phyloP scores from a whole-genome alignment of 1,140 invertebrate species.

The Chionoecetes opilio region DNA sequence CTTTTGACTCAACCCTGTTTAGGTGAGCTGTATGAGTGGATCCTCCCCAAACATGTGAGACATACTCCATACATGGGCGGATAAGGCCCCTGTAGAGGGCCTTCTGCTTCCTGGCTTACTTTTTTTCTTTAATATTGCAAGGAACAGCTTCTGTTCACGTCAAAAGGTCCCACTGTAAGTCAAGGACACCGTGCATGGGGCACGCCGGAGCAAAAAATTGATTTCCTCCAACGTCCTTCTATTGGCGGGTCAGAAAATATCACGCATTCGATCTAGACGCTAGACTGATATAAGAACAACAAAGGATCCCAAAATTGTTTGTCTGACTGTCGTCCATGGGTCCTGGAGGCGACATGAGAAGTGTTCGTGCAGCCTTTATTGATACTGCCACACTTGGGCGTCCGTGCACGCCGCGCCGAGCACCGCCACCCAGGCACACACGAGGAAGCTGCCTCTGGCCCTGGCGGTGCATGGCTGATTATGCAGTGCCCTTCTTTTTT shows the following conservation, averaged over 20 bases:
- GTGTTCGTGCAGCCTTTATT: not conserved
- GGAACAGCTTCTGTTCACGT: not conserved
- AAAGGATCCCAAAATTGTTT: not conserved
- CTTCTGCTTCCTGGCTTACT: not conserved
- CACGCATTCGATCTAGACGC: not conserved
- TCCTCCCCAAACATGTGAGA: too few species aligned
- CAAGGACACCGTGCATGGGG: not conserved
- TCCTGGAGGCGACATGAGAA: not conserved
- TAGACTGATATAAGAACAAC: not conserved
- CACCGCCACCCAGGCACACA: not conserved
- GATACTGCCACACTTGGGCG: not conserved
- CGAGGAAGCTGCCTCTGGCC: constrained; percentile 6
- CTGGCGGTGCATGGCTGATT: not conserved
- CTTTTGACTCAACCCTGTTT: too few species aligned
- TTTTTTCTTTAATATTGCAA: not conserved
- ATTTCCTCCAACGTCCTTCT: not conserved
- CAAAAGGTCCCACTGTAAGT: not conserved
- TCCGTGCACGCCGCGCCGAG: not conserved
- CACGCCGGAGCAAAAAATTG: not conserved
- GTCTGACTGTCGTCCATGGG: not conserved
- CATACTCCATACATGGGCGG: too few species aligned
- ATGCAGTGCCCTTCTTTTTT: not conserved
- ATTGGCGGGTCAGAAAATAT: not conserved
- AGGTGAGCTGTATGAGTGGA: too few species aligned
- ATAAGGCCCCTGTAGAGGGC: too few species aligned